These are phyloP conservation scores for Ctenosaura bakeri DNA, from an alignment of 2,797 vertebrate species.

Conservation along the genomic window DNA sequence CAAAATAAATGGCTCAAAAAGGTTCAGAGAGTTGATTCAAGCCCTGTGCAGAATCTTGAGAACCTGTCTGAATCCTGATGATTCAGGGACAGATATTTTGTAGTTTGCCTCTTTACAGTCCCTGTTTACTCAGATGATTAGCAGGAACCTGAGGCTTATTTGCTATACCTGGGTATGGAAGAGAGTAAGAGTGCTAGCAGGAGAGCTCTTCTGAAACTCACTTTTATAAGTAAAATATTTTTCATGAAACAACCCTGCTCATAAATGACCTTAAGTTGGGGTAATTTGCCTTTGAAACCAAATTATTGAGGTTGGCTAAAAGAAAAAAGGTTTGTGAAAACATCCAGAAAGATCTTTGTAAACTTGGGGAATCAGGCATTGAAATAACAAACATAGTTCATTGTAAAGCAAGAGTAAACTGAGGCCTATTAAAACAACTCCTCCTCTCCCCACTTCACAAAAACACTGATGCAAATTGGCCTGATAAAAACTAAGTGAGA, in stretches of 20 bases:
- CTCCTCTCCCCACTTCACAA: not conserved
- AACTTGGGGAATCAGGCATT: not conserved
- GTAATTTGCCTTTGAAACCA: not conserved
- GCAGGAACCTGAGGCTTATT: not conserved
- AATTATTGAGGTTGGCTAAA: not conserved
- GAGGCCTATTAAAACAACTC: not conserved
- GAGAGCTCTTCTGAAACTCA: not conserved
- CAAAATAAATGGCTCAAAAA: not conserved
- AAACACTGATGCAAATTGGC: not conserved
- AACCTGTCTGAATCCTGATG: not conserved
- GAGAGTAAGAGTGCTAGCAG: not conserved
- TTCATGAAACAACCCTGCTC: not conserved
- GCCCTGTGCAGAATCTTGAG: not conserved
- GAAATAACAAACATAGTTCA: not conserved
- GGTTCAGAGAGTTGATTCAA: not conserved
- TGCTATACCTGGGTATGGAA: not conserved
- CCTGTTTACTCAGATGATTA: not conserved
- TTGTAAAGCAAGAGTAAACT: not conserved
- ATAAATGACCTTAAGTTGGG: not conserved
- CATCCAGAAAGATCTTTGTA: not conserved
- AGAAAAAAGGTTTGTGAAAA: not conserved
- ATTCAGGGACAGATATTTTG: not conserved
- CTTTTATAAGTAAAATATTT: not conserved
- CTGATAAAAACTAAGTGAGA: not conserved
- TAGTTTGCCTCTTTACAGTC: not conserved